Percentiles rank a stretch among this genome's conserved stretches.
Evolutionary conservation across 1,140 invertebrate species (phyloP).

Genomic region (Drosophila elegans): DNA sequence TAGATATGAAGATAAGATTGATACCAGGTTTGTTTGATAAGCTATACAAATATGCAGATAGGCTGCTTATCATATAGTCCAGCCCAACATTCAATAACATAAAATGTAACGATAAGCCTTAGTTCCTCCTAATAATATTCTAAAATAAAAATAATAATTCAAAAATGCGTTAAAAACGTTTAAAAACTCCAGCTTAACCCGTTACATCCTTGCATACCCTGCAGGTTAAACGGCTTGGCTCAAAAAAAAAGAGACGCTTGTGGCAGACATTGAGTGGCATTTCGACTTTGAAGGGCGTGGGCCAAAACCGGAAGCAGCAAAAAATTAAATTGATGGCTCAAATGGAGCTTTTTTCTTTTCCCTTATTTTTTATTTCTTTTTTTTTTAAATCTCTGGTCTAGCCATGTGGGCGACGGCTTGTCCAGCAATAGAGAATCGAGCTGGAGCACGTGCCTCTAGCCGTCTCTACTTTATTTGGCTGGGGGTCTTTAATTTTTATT

Average conservation of each 20-base stretch:
- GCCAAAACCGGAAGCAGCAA: constrained; percentile 61
- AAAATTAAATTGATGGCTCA: constrained; percentile 71
- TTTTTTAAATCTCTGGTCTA: constrained; percentile 5
- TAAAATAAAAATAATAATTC: no score
- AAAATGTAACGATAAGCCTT: background rate
- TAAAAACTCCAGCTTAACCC: background rate
- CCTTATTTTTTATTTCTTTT: background rate
- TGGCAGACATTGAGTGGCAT: constrained; percentile 37
- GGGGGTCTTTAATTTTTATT: constrained; percentile 23
- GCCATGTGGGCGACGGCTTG: constrained; percentile 46
- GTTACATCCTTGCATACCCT: constrained; percentile 9
- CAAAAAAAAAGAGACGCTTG: constrained; percentile 12
- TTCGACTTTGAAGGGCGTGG: constrained; percentile 50
- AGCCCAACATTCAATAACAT: background rate
- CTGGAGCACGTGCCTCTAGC: constrained; percentile 36
- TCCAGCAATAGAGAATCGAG: background rate
- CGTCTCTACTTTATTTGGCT: constrained; percentile 36
- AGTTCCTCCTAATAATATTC: no score
- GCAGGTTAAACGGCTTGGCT: background rate
- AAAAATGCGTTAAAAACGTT: background rate
- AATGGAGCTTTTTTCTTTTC: constrained; percentile 34
- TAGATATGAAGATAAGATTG: background rate
- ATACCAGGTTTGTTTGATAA: constrained; percentile 3
- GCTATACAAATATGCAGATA: constrained; percentile 3
- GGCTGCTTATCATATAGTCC: background rate